Evolutionary conservation across 2,888 invertebrate genomes (phyloP).

Genomic region (Petrolisthes cinctipes): DNA sequence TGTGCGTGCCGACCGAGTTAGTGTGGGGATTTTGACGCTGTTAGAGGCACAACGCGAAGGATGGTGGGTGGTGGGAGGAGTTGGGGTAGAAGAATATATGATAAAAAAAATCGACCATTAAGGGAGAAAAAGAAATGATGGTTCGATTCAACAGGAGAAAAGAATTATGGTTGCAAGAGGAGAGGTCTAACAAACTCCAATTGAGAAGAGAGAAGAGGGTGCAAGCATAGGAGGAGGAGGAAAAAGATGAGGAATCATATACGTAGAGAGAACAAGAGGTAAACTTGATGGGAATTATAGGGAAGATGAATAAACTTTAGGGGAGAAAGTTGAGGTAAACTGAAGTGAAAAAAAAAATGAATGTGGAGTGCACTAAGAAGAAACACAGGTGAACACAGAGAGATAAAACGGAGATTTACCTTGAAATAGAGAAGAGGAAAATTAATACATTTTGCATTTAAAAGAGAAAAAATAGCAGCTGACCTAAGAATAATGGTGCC

Average conservation of each 20-base stretch:
- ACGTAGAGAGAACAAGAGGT: not conserved
- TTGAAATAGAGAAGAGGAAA: not conserved
- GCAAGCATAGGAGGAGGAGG: not conserved
- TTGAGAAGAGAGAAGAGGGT: not conserved
- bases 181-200: not conserved
- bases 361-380: not conserved
- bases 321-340: not conserved
- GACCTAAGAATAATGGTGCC: not conserved
- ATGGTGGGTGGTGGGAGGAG: not conserved
- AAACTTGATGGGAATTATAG: not conserved
- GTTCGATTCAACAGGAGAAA: too few species aligned
- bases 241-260: not conserved
- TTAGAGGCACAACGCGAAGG: not conserved
- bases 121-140: not conserved
- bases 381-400: not conserved
- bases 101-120: not conserved
- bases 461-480: not conserved
- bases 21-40: not conserved
- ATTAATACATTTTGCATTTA: not conserved
- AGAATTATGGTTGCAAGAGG: too few species aligned
- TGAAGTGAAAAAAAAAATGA: not conserved
- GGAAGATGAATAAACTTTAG: not conserved
- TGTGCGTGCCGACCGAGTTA: not conserved
- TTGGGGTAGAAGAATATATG: not conserved
- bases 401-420: not conserved